Base-by-base conservation (phyloP, 1,140 invertebrate genomes). In the Drosophila rhopaloa region DNA sequence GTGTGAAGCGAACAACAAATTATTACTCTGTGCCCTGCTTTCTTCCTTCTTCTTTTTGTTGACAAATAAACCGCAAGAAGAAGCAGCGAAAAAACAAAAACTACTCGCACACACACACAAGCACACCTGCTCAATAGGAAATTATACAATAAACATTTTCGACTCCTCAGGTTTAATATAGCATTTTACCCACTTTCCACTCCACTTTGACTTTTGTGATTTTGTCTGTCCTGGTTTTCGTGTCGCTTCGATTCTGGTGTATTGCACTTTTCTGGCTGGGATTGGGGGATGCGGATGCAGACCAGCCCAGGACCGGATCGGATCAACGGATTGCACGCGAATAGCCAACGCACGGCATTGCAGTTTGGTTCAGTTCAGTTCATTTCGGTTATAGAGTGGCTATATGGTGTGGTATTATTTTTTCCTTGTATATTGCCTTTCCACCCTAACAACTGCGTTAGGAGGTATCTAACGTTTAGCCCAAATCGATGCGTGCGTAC, bases 381-480 rank as follows among this genome's bases (percentile, higher is more conserved):
- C 24, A 24, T 24, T 24, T 24, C 24, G 24, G 24, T 24, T 24
- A 24, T 24, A 24, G 24, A 58, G 32, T 57, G 9, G 19, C 19
- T 29, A 24, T 14, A 9, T 7, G 27, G 19, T 24, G 10, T 5
- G 4, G 44, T 46, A 24, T 46, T 24, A 24, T 46, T 32, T 50
- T 35, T 51, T 51, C 48, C 48, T 27, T 51, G 48, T 27, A 24
- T 78, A 71, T 81, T 78, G 29, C 85, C 63, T 55, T 77, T 90
- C 88, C 88, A 90, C 88, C 88, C 88, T 84, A 91, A 90, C 82
- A 80, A 84, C 80, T 91, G 88, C 84, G 85, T 91, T 90, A 90
- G 88, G 88, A 88, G 88, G 88, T 90, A 90, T 90, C 88, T 90
- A 90, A 90, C 78, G 82, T 90, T 90, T 86, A 90, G 82, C 82